Evolutionary conservation across 2,888 invertebrate genomes (phyloP).

Genomic region (Eulithis testata): DNA sequence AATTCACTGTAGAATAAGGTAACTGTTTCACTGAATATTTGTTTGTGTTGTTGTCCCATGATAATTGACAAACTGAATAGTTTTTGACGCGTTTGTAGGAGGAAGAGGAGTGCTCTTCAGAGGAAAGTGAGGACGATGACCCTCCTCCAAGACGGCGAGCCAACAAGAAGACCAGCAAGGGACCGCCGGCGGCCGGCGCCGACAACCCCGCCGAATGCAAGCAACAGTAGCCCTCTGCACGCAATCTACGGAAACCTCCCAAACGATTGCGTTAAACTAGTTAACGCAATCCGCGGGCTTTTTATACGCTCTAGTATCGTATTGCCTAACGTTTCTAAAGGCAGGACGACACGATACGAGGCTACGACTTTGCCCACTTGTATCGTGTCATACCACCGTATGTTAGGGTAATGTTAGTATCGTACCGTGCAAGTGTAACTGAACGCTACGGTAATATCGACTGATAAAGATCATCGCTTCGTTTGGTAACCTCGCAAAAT

Average conservation of each 20-base stretch:
- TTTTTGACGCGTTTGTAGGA: conserved; percentile 55
- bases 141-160: conserved; percentile 72
- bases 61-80: conserved; percentile 25
- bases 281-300: conserved; percentile 38
- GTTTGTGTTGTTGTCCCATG: conserved; percentile 18
- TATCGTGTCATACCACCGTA: conserved; percentile 27
- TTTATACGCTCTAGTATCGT: conserved; percentile 34
- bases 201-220: conserved; percentile 88
- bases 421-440: conserved; percentile 37
- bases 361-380: conserved; percentile 5
- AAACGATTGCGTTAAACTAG: conserved; percentile 29
- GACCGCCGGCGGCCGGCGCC: conserved; percentile 42
- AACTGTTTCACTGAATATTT: conserved; percentile 48
- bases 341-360: conserved; percentile 19
- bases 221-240: conserved; percentile 83
- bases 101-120: conserved; percentile 82
- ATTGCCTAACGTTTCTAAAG: conserved; percentile 23
- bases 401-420: conserved; percentile 33
- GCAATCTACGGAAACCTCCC: conserved; percentile 15
- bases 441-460: conserved; percentile 36
- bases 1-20: conserved; percentile 64
- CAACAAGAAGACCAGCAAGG: conserved; percentile 61
- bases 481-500: conserved; percentile 37
- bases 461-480: conserved; percentile 36
- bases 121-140: conserved; percentile 86